These are phyloP conservation scores for Caenorhabditis sp. DNA, from an alignment of 2,888 invertebrate species.

Conservation along the genomic window DNA sequence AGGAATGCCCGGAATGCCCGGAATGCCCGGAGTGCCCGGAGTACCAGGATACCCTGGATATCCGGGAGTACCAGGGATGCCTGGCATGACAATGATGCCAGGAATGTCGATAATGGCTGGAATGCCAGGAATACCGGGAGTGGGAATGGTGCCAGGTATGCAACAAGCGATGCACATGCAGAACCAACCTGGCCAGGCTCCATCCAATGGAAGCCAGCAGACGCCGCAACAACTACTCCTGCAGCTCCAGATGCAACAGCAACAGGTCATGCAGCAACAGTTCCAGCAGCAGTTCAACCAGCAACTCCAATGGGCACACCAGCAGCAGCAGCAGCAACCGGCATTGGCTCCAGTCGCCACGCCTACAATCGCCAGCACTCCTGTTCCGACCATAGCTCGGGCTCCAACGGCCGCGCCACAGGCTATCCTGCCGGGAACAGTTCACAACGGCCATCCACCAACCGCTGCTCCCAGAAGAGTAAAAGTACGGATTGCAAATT, in stretches of 20 bases:
- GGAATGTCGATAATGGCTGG: background rate
- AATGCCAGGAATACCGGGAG: conserved; percentile 10
- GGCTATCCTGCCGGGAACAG: background rate
- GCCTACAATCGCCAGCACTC: background rate
- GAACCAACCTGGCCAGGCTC: background rate
- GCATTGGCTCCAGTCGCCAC: background rate
- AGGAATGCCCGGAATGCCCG: conserved; percentile 5
- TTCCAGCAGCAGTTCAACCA: conserved; percentile 6
- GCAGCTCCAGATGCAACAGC: conserved; percentile 8
- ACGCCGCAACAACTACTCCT: background rate
- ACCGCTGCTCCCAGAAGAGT: background rate
- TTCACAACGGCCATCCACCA: background rate
- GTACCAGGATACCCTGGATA: background rate
- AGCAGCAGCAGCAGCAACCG: background rate
- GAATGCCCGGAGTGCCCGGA: background rate
- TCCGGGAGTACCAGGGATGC: conserved; percentile 17
- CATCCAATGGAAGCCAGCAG: background rate
- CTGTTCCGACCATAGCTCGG: background rate
- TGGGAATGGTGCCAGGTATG: background rate
- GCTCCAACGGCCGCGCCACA: background rate
- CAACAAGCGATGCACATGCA: background rate
- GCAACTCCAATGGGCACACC: background rate
- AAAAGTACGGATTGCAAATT: background rate
- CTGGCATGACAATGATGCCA: background rate
- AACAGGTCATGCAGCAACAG: background rate